Conservation (phyloP, 2,113 vertebrate species). For the Leucosticte australis region DNA sequence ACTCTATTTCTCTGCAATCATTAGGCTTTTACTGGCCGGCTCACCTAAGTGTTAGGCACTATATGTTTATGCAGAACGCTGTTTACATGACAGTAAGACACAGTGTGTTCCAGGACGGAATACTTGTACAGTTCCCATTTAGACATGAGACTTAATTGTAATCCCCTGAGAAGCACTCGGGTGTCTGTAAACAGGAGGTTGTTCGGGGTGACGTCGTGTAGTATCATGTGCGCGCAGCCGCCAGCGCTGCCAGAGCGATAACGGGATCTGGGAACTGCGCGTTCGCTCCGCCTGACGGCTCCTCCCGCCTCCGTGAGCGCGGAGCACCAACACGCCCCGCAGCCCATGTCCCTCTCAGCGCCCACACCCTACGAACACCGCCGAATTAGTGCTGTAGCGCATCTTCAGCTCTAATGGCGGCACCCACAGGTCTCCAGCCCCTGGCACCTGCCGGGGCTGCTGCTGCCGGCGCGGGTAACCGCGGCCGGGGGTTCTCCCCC, state of each 20-base stretch:
- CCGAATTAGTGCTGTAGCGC: fast-evolving
- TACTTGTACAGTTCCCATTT: not conserved
- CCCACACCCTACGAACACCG: fast-evolving
- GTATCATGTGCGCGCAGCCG: not conserved
- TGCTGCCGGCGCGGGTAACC: too few relatives aligned
- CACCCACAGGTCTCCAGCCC: not conserved
- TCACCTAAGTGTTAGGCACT: not conserved
- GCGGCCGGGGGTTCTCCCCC: fast-evolving
- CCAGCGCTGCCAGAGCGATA: not conserved
- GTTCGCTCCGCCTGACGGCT: not conserved
- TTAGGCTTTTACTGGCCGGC: not conserved
- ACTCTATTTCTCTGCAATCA: not conserved
- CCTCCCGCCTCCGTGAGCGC: not conserved
- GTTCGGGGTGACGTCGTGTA: not conserved
- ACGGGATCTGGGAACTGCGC: not conserved
- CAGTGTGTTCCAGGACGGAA: not conserved
- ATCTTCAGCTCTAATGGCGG: fast-evolving
- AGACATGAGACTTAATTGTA: not conserved
- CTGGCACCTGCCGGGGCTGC: not conserved
- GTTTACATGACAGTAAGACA: not conserved
- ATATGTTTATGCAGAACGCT: not conserved
- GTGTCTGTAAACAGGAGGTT: not conserved
- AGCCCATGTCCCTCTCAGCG: fast-evolving
- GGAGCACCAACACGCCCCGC: not conserved
- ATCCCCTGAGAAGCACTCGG: not conserved